Base-by-base conservation (phyloP, 2,888 invertebrate species). In the Ennomos erosarius region DNA sequence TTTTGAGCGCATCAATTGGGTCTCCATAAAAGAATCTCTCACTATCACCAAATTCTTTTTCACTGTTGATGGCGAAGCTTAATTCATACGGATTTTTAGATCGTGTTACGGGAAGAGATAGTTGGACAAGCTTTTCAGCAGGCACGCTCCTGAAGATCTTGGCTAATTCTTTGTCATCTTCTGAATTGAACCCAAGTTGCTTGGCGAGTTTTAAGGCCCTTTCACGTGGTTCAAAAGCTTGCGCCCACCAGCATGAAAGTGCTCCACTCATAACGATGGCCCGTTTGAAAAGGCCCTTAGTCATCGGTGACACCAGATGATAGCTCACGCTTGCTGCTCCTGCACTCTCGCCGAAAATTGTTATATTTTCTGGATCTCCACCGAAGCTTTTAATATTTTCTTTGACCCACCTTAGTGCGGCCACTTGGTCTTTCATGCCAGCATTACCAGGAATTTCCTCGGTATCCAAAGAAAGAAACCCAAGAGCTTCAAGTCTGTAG, bases 261-360 rank as follows among this genome's bases (percentile, higher is more conserved):
- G 94, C 93, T 0, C 96, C 96, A 69, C 96, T 96, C 74, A 96
- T 95, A 1, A 94, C 89, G 42, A 97, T 96, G 1, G 93, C 89
- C 64, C 82, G 81, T 37, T 78, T 80, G 26, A 90, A 91, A 0
- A 92, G 73, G 1, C 86, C 89, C 75, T 82, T 84, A 8, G 82
- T 81, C 87, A 92, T 87, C 0, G 90, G 90, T 1, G 92, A 92
- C 16, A 88, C 61, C 8, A 91, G 68, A 67, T 90, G 91, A 39
- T 72, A 85, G 0, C 76, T 71, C 0, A 83, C 80, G 44, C 83
- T 77, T 0, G 72, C 82, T 0, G 70, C 86, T 10, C 92, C 91
- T 12, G 85, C 86, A 55, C 92, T 92, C 69, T 90, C 86, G 0
- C 92, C 92, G 61, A 90, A 90, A 44, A 92, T 84, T 0, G 91